Evolutionary conservation across 2,888 invertebrate genomes (phyloP).

Genomic region (Glyphotaelius pellucidus): DNA sequence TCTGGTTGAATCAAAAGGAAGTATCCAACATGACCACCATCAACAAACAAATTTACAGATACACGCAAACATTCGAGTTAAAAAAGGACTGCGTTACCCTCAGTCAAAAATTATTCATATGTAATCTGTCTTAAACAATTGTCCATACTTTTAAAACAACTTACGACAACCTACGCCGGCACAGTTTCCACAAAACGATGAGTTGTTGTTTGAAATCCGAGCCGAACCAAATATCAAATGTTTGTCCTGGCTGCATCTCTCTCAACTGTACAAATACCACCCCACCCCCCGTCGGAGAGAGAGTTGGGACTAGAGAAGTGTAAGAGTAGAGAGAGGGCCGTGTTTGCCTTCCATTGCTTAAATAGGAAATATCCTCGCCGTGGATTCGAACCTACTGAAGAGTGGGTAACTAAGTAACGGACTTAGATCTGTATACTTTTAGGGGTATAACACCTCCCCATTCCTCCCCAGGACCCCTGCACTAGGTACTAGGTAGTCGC

Average conservation of each 20-base stretch:
- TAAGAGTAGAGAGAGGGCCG: conserved; percentile 3
- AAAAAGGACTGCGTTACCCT: no score
- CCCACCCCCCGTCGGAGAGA: conserved; percentile 29
- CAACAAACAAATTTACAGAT: no score
- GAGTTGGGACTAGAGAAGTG: conserved; percentile 5
- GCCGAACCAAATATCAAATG: conserved; percentile 2
- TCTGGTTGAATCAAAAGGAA: no score
- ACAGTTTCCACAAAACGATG: background rate
- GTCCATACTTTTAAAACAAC: background rate
- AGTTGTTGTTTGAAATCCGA: conserved; percentile 1
- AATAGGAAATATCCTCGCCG: conserved; percentile 63
- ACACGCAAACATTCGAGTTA: no score
- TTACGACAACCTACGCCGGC: background rate
- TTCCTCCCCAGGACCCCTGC: background rate
- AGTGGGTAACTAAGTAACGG: conserved; percentile 60
- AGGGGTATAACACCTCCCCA: background rate
- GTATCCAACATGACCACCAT: no score
- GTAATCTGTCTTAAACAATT: background rate
- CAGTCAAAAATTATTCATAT: no score
- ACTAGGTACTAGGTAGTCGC: background rate
- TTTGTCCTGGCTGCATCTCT: conserved; percentile 46
- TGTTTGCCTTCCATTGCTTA: conserved; percentile 65
- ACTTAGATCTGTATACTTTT: conserved; percentile 61
- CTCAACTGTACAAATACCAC: conserved; percentile 41
- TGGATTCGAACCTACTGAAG: conserved; percentile 47